These are phyloP conservation scores for Eupithecia insigniata DNA, from an alignment of 2,888 invertebrate genomes.

Conservation along the genomic window DNA sequence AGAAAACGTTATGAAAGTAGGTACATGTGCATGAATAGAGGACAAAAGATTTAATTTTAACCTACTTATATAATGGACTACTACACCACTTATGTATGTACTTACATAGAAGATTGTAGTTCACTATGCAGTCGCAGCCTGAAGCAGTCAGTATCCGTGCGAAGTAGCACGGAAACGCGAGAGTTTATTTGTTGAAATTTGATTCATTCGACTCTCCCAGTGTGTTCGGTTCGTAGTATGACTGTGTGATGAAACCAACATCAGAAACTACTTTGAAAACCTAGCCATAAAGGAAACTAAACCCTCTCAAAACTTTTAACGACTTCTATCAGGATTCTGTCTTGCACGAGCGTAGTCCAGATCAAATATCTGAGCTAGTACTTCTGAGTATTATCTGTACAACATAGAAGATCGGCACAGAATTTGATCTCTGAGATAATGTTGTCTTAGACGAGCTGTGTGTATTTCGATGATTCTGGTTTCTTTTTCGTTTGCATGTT, in stretches of 20 bases:
- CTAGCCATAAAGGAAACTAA: constrained; percentile 24
- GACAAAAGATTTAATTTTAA: no score
- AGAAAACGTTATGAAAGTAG: no score
- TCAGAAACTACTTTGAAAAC: constrained; percentile 13
- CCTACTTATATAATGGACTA: no score
- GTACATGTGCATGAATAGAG: no score
- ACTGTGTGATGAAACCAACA: background rate
- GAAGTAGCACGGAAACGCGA: no score
- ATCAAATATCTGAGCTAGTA: constrained; percentile 19
- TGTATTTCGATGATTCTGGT: no score
- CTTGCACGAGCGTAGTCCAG: constrained; percentile 19
- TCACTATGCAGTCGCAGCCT: no score
- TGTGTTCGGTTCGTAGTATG: background rate
- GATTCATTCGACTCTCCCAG: background rate
- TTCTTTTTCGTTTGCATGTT: no score
- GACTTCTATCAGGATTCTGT: constrained; percentile 27
- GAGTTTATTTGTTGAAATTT: background rate
- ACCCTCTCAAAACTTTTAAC: constrained; percentile 35
- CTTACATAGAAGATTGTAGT: no score
- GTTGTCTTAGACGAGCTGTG: no score
- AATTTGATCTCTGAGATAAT: background rate
- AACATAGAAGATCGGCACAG: background rate
- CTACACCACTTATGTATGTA: no score
- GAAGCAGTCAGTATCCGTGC: no score
- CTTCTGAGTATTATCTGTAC: background rate